Evolutionary conservation across 2,113 vertebrate species (phyloP).

Genomic region (Microtus montanus): DNA sequence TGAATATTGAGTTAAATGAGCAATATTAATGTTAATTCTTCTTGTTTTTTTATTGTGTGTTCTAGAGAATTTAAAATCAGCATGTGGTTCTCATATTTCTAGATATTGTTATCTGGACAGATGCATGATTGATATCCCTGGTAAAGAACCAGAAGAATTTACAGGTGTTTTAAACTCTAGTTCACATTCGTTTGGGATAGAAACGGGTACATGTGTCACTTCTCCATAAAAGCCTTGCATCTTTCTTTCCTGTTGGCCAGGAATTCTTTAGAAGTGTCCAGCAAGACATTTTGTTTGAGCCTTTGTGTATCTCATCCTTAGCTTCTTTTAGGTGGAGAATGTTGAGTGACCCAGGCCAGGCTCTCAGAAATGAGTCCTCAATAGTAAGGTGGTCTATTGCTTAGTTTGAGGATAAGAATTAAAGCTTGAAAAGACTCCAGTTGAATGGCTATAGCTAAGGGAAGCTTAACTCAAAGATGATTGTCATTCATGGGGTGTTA

Average conservation of each 20-base stretch:
- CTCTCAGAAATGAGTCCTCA: background rate
- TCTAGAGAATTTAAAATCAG: constrained; percentile 41
- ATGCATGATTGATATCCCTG: background rate
- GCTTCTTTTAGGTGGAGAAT: constrained; percentile 16
- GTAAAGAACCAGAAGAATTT: constrained; percentile 30
- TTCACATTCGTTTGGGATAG: constrained; percentile 2
- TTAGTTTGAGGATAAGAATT: constrained; percentile 7
- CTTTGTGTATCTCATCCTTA: background rate
- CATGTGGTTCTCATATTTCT: constrained; percentile 9
- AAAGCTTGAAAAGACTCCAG: constrained; percentile 10
- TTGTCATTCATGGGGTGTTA: background rate
- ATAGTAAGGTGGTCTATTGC: constrained; percentile 31
- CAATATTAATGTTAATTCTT: constrained; percentile 42
- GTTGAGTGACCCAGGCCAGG: background rate
- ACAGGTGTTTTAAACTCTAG: constrained; percentile 7
- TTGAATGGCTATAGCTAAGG: constrained; percentile 30
- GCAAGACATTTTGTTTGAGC: constrained; percentile 33
- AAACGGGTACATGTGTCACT: background rate
- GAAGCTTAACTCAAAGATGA: constrained; percentile 9
- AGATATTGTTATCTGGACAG: background rate
- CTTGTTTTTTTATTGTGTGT: constrained; percentile 1
- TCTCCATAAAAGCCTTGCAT: constrained; percentile 32
- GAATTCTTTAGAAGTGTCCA: constrained; percentile 32
- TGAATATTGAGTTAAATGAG: constrained; percentile 26
- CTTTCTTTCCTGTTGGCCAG: constrained; percentile 15